phyloP scores from a whole-genome alignment of 2,797 vertebrate species.

The Pangasius sanitwongsei region DNA sequence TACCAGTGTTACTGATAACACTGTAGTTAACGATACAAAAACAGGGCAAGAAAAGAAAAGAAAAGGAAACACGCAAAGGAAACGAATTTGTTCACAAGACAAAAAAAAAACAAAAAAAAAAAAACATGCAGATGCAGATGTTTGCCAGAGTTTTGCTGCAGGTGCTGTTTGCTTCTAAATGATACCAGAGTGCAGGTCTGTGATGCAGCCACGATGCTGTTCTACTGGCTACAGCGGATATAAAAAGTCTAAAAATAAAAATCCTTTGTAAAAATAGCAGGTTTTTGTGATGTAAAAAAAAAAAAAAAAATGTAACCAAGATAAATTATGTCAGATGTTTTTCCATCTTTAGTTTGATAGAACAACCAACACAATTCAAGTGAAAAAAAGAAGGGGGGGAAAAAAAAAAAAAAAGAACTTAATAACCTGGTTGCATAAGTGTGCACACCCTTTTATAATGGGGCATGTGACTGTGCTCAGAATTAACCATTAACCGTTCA shows the following conservation, averaged over 20 bases:
- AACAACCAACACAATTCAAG: neutral
- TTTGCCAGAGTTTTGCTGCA: neutral
- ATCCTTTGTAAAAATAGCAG: neutral
- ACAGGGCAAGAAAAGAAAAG: neutral
- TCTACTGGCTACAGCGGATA: neutral
- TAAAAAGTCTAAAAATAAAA: too few relatives aligned
- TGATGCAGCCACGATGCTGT: neutral
- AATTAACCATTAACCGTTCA: neutral
- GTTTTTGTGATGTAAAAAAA: neutral
- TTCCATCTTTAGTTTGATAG: neutral
- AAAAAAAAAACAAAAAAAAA: neutral
- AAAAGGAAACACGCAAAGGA: conserved; percentile 2
- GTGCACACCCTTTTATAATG: neutral
- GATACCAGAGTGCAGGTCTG: neutral
- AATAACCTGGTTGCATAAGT: neutral
- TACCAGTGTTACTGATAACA: neutral
- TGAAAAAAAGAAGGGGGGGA: neutral
- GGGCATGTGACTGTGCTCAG: neutral
- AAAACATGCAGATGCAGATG: neutral
- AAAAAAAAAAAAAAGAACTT: neutral
- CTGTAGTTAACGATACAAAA: neutral
- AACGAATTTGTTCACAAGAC: neutral
- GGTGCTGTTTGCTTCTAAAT: neutral
- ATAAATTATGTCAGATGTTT: neutral
- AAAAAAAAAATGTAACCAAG: neutral